Evolutionary conservation across 2,113 vertebrate species (phyloP), one percentile per base, ranked within the genome.

Genomic region (Halichoeres trimaculatus): DNA sequence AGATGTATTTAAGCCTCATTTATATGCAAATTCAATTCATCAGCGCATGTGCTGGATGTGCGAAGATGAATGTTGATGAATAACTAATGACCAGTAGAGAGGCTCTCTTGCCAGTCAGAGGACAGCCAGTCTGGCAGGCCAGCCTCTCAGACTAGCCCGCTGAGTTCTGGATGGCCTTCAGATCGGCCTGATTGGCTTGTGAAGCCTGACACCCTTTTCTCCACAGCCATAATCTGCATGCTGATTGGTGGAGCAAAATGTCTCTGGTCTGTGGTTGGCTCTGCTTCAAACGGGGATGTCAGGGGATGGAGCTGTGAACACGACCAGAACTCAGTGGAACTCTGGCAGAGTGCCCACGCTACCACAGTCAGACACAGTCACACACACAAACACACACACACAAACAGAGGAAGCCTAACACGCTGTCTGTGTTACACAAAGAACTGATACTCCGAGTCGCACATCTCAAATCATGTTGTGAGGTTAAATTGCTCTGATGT

Each of bases 281-380:
- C 71, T 0, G 59, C 70, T 78, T 91, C 88, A 88, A 90, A 85
- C 77, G 65, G 70, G 71, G 70, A 72, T 71, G 87, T 91, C 89
- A 84, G 77, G 88, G 70, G 81, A 89, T 55, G 57, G 86, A 88
- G 82, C 88, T 89, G 88, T 86, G 89, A 93, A 91, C 89, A 89
- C 56, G 85, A 84, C 82, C 88, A 84, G 51, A 70, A 73, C 87
- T 84, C 89, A 70, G 85, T 58, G 80, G 69, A 90, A 72, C 68
- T 70, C 87, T 94, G 93, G 93, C 88, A 85, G 70, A 34, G 40
- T 50, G 90, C 93, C 92, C 81, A 83, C 48, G 2, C 74, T 83
- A 85, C 83, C 84, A 85, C 68, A 85, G 83, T 69, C 81, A 76
- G 43, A 87, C 74, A 68, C 23, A 64, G 13, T 61, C 0, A 71